Percentiles rank a stretch among this genome's conserved stretches.
Evolutionary conservation across 1,140 invertebrate genomes (phyloP).

Genomic region (Catajapyx aquilonaris): DNA sequence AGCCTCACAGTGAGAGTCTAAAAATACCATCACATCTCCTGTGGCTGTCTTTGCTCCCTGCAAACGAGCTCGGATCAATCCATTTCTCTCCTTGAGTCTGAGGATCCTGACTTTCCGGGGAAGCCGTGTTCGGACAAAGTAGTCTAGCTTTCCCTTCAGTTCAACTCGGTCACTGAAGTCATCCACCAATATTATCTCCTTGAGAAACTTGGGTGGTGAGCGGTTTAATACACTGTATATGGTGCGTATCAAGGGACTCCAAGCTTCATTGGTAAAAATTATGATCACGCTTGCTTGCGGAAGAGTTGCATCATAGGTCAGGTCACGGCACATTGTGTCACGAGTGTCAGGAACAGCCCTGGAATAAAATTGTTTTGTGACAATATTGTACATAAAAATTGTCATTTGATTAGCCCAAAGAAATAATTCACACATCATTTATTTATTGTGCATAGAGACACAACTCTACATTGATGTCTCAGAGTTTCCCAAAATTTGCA

Average conservation of each 20-base stretch:
- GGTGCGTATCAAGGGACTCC: conserved; percentile 60
- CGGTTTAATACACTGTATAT: conserved; percentile 72
- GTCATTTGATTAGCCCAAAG: too few species aligned
- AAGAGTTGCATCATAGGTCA: conserved; percentile 29
- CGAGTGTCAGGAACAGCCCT: too few species aligned
- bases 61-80: conserved; percentile 65
- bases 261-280: conserved; percentile 78
- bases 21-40: conserved; percentile 73
- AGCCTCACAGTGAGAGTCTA: conserved; percentile 93
- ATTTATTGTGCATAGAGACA: not conserved
- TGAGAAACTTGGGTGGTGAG: conserved; percentile 37
- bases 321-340: conserved; percentile 31
- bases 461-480: not conserved
- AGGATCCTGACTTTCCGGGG: conserved; percentile 48
- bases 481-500: not conserved
- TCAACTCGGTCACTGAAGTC: conserved; percentile 66
- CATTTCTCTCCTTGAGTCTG: conserved; percentile 46
- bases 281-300: conserved; percentile 45
- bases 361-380: too few species aligned
- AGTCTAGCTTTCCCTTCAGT: conserved; percentile 47
- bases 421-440: too few species aligned
- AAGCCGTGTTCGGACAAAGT: conserved; percentile 48
- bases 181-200: conserved; percentile 75
- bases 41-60: conserved; percentile 50
- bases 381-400: too few species aligned